These are phyloP conservation scores for Caenorhabditis sp. DNA, from an alignment of 2,888 invertebrate genomes.

Conservation along the genomic window DNA sequence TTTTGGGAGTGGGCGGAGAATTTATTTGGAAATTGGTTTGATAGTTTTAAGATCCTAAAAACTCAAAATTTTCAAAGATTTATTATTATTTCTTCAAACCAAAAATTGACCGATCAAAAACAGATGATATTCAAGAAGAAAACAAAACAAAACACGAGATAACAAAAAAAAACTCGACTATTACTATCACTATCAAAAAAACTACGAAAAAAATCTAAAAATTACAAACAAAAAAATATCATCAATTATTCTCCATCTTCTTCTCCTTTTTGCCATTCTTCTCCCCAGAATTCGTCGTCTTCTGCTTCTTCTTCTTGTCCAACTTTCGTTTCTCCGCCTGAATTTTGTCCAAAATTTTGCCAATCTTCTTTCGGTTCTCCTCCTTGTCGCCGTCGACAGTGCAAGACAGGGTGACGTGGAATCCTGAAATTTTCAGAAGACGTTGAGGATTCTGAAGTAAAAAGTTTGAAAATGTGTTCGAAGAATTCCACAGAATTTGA, in stretches of 20 bases:
- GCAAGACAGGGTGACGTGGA: conserved; percentile 70
- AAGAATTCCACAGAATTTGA: background rate
- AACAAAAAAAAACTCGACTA: no score
- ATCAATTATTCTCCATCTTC: background rate
- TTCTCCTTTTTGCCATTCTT: conserved; percentile 36
- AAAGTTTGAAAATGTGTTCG: no score
- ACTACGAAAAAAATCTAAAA: background rate
- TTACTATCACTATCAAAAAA: no score
- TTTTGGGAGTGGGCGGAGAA: no score
- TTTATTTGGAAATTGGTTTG: no score
- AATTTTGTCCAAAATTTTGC: conserved; percentile 61
- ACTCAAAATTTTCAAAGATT: no score
- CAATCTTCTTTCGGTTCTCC: conserved; percentile 61
- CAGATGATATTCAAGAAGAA: no score
- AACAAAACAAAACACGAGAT: no score
- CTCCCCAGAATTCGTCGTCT: background rate
- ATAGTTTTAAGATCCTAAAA: no score
- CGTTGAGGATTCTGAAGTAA: background rate
- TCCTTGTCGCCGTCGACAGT: conserved; percentile 58
- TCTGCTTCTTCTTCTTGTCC: conserved; percentile 21
- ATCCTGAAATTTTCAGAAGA: conserved; percentile 53
- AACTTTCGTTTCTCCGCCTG: conserved; percentile 56
- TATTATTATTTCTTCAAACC: no score
- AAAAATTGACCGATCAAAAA: no score
- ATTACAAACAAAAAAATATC: background rate